Evolutionary conservation across 2,113 vertebrate species (phyloP).

Genomic region (Chloroceryle aenea): DNA sequence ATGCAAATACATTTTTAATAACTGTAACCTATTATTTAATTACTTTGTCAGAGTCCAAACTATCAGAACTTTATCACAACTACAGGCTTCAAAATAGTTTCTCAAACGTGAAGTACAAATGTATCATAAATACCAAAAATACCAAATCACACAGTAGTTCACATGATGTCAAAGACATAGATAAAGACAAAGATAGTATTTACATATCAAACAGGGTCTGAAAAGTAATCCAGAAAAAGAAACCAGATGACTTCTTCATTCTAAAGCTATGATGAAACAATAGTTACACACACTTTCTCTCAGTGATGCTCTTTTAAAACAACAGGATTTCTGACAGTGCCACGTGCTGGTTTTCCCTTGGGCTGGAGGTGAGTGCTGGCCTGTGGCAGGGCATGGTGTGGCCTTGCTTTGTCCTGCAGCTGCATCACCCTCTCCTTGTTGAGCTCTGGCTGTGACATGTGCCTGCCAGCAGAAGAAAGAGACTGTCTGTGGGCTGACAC

Average conservation of each 20-base stretch:
- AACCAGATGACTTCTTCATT: not conserved
- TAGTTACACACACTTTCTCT: not conserved
- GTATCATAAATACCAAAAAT: not conserved
- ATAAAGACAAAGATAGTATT: not conserved
- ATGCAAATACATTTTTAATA: constrained; percentile 26
- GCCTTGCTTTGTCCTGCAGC: not conserved
- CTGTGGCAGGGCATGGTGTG: fast-evolving
- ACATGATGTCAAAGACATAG: not conserved
- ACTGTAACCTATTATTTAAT: constrained; percentile 15
- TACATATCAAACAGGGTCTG: not conserved
- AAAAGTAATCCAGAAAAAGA: not conserved
- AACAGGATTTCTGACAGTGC: not conserved
- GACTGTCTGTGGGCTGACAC: not conserved
- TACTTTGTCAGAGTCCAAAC: constrained; percentile 1
- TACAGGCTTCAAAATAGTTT: not conserved
- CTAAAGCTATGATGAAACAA: not conserved
- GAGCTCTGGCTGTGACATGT: not conserved
- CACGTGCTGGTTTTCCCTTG: not conserved
- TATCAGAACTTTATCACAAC: not conserved
- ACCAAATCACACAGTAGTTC: not conserved
- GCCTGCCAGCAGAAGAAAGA: not conserved
- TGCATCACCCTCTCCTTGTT: not conserved
- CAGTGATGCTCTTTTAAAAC: not conserved
- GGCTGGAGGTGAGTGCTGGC: not conserved
- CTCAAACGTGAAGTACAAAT: not conserved